Conservation (phyloP, 1,140 invertebrate genomes). For the Cydia strobilella region DNA sequence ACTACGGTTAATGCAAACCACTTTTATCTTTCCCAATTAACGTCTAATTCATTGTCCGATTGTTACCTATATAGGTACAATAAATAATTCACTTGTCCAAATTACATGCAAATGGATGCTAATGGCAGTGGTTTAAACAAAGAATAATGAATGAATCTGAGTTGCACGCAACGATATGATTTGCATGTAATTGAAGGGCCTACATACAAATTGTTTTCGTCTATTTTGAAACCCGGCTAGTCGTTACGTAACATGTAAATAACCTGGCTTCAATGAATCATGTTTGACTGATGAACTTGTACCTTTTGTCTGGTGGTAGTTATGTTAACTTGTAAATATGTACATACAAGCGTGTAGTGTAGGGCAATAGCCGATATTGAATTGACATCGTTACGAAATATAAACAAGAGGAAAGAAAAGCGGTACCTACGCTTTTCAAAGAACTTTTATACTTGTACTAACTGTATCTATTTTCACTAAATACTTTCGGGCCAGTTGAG, state of each 20-base stretch:
- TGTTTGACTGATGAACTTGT: not conserved
- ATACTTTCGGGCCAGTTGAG: no score
- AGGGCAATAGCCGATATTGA: no score
- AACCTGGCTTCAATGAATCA: slow-evolving; percentile 15
- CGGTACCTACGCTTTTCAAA: no score
- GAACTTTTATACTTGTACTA: no score
- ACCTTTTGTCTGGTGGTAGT: no score
- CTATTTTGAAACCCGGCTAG: slow-evolving; percentile 19
- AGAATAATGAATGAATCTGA: slow-evolving; percentile 32
- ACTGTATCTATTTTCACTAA: no score
- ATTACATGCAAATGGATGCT: slow-evolving; percentile 30
- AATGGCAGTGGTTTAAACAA: slow-evolving; percentile 21
- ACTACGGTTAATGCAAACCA: slow-evolving; percentile 14
- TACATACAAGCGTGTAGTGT: no score
- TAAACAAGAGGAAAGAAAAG: no score
- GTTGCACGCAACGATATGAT: slow-evolving; percentile 22
- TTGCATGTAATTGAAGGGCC: slow-evolving; percentile 33
- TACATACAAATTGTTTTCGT: slow-evolving; percentile 28
- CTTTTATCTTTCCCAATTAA: slow-evolving; percentile 31
- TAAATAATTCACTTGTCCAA: slow-evolving; percentile 33
- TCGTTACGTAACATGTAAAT: slow-evolving; percentile 7
- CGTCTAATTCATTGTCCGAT: slow-evolving; percentile 19
- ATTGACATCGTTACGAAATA: no score
- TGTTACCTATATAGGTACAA: slow-evolving; percentile 22
- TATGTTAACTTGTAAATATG: no score